Base-by-base conservation (phyloP, 1,140 invertebrate genomes). In the Frieseomelitta varia region DNA sequence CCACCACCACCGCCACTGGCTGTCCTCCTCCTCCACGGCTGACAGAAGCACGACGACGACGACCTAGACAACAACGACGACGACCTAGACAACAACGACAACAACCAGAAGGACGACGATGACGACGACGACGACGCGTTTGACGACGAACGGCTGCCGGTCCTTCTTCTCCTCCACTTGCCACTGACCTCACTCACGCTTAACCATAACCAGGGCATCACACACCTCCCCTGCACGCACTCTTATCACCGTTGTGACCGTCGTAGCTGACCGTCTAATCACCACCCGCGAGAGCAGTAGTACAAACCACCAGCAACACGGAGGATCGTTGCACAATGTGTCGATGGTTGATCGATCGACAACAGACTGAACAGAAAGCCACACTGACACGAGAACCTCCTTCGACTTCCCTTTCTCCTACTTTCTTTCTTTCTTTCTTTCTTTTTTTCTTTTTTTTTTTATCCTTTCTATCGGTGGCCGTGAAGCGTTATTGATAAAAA, bases 131-230 rank as follows among this genome's bases (percentile, higher is more conserved):
- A 88, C 88, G 81, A 88, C 89, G 81, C 81, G 78, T 61, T 47
- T 34, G 71, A 53, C 47, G 71, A 55, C 30, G 74, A 84, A 47
- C 39, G 39, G 74, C 74, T 90, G 75, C 78, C 87, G 85, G 86
- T 87, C 88, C 87, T 91, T 90, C 91, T 92, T 87, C 87, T 92
- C 89, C 91, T 87, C 91, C 91, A 91, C 89, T 92, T 91, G 85
- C 92, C 90, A 91, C 92, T 93, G 89, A 90, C 92, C 93, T 93
- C 93, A 93, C 93, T 93, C 92, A 93, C 93, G 91, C 86, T 90
- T 91, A 93, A 93, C 92, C 92, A 93, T 92, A 92, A 93, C 91
- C 93, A 94, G 93, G 88, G 93, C 93, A 94, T 94, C 93, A 93
- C 93, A 94, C 91, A 93, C 90, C 91, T 91, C 72, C 85, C 87